These are phyloP conservation scores for Sympetrum striolatum DNA, from an alignment of 2,888 invertebrate genomes.

Conservation along the genomic window DNA sequence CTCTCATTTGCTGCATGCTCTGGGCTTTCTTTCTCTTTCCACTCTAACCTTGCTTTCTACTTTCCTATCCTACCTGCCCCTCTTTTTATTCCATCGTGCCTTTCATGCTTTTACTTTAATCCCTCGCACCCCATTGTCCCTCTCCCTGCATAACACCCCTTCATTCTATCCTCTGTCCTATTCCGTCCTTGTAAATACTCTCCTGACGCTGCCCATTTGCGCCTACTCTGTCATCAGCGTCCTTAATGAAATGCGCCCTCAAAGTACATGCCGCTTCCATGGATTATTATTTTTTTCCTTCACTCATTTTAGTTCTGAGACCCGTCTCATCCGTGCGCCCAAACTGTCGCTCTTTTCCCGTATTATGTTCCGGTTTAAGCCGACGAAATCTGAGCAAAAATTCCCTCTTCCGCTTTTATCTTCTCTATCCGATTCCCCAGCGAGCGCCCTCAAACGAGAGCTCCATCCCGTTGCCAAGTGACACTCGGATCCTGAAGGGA, in stretches of 20 bases:
- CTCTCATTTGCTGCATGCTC: not conserved
- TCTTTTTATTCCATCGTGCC: not conserved
- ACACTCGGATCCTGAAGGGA: too few relatives aligned
- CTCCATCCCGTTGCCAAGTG: too few relatives aligned
- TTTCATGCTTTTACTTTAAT: too few relatives aligned
- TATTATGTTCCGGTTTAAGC: constrained; percentile 1
- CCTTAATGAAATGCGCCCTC: constrained; percentile 9
- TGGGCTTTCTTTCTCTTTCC: not conserved
- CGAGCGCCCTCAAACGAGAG: not conserved
- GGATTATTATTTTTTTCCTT: not conserved
- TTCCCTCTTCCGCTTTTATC: not conserved
- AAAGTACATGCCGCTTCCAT: not conserved
- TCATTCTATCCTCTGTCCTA: not conserved
- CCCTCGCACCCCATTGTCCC: too few relatives aligned
- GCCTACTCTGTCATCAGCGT: not conserved
- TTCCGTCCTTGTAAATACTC: not conserved
- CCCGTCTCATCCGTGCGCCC: not conserved
- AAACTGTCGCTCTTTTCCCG: not conserved
- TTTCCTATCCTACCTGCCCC: not conserved
- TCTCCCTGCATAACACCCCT: not conserved
- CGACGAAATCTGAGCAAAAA: not conserved
- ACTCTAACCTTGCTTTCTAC: not conserved
- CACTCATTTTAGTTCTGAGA: not conserved
- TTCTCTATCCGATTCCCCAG: not conserved
- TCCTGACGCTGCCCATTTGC: not conserved